Evolutionary conservation across 2,888 invertebrate species (phyloP), one percentile per base, ranked within the genome.

Genomic region (Micoletzkya japonica): DNA sequence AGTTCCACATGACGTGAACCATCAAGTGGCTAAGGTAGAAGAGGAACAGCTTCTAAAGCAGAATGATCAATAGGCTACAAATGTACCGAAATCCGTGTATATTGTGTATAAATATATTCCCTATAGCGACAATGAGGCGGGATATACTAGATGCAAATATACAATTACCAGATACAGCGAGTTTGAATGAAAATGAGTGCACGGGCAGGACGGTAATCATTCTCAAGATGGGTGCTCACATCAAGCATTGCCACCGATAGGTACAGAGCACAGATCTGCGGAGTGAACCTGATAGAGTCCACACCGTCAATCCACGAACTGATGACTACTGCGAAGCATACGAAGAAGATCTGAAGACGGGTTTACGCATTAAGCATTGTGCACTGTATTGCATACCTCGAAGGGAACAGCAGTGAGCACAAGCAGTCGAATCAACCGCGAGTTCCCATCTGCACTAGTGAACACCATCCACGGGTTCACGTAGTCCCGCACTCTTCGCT

Each of bases 11-110:
- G 20, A 39, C 39, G 20, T 61, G 44, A 1, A 61, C 60, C 26
- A 39, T 28, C 0, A 61, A 44, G n/a, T 61, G 60, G 30, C 60
- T 61, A 30, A 61, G 39, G 49, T 61, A 61, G 24, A 61, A 49
- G 10, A 61, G 60, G 6, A 61, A 44, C 0, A 20, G 6, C 44
- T 44, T 61, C 60, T 44, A 30, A 28, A 34, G 30, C 26, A 3
- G 39, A 2, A 4, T 2, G 26, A 39, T 37, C 26, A 39, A 39
- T 24, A 26, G 39, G 36, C 52, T 14, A 52, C 24, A 14, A n/a
- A 6, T 59, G 1, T 1, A 14, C 24, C n/a, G 24, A 14, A n/a
- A 52, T 52, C 52, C 17, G 39, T 39, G 17, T 17, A 7, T 17
- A 17, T 39, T 7, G 17, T 39, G 10, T 7, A 7, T 39, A 39